Evolutionary conservation across 2,113 vertebrate genomes (phyloP), one percentile per base, ranked within the genome.

Genomic region (Gymnobelideus leadbeateri): DNA sequence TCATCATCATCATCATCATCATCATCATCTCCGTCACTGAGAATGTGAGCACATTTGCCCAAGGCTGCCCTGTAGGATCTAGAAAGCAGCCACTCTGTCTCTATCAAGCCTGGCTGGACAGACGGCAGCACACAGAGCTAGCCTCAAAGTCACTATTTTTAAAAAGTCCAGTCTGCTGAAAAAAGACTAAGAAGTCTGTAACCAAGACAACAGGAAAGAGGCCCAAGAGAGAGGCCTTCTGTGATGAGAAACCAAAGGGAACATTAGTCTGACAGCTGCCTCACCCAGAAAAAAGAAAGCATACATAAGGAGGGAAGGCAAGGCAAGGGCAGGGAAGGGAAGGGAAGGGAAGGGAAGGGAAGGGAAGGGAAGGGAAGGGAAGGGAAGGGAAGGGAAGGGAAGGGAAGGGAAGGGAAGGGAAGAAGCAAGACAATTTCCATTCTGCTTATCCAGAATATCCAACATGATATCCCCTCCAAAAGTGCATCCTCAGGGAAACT

Each of bases 221-320:
- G 91, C 93, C 96, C 57, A 98, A 96, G 89, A 93, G 89, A 95
- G 55, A 95, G 49, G 93, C 84, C 94, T 94, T 96, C 94, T 96
- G 94, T 97, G 91, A 97, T 97, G 84, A 97, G 91, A 97, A 97
- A 94, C 89, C 91, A 95, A 94, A 84, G 91, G 90, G 93, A 90
- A 43, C 31, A 92, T 90, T 89, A 97, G n/a, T n/a, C 68, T n/a
- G 68, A 21, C 68, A 77, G 68, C 31, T 77, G 68, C 68, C 68
- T 77, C 16, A 77, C 68, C 37, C 68, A 77, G 37, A 77, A 77
- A 77, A 37, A 21, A 5, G 68, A 16, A n/a, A n/a, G 37, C 31
- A 31, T 68, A 31, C 57, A 5, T 37, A 68, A 97, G 47, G 77
- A 54, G 12, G 84, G 89, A 93, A 89, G 55, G 61, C 19, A 57